Evolutionary conservation across 2,113 vertebrate genomes (phyloP).

Genomic region (Nycticorax nycticorax): DNA sequence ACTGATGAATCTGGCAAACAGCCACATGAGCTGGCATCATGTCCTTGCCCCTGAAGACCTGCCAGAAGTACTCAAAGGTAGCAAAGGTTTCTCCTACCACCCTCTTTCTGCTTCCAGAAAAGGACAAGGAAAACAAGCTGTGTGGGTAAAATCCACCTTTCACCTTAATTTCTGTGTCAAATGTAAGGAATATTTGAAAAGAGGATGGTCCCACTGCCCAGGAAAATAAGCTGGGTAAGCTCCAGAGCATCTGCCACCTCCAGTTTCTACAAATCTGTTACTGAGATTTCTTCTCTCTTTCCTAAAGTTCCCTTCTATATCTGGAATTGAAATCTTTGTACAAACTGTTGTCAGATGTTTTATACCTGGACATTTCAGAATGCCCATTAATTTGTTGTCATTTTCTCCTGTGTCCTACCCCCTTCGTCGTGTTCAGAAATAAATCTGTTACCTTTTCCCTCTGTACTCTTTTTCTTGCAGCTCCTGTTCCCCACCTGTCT

Average conservation of each 20-base stretch:
- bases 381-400: background rate
- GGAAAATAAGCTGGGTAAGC: background rate
- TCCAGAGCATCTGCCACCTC: background rate
- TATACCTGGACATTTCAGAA: background rate
- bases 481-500: background rate
- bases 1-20: background rate
- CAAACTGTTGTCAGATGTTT: background rate
- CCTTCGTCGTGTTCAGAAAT: background rate
- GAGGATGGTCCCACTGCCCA: background rate
- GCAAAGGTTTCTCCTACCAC: background rate
- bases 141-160: background rate
- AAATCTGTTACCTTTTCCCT: background rate
- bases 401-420: background rate
- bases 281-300: background rate
- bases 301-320: background rate
- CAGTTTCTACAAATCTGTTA: background rate
- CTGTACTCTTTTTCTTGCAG: background rate
- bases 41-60: background rate
- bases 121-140: accelerated
- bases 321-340: background rate
- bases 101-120: background rate
- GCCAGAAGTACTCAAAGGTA: background rate
- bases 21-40: background rate
- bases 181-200: background rate
- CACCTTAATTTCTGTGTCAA: background rate